A percentile compares a stretch with the other conserved stretches of the same genome.
These are phyloP conservation scores for Tetheella fluctuosa DNA, from an alignment of 2,888 invertebrate species.

Conservation along the genomic window DNA sequence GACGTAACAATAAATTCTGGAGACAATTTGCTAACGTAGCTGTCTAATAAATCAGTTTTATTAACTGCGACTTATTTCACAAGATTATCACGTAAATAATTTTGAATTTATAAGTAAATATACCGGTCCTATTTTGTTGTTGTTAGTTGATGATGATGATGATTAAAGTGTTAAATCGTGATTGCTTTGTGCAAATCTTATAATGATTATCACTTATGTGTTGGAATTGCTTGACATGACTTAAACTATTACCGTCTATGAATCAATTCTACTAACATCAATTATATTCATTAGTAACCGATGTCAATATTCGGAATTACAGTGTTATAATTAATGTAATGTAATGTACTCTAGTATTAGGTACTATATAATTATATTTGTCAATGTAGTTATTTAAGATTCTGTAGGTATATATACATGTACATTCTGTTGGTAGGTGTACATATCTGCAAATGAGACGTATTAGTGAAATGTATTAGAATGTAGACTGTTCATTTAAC, in stretches of 20 bases:
- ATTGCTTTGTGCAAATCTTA: not conserved
- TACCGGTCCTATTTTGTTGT: too few relatives aligned
- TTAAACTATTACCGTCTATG: not conserved
- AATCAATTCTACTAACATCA: not conserved
- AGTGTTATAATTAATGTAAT: not conserved
- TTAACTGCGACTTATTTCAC: not conserved
- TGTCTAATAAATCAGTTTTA: not conserved
- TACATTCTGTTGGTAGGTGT: too few relatives aligned
- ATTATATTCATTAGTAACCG: not conserved
- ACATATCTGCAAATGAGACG: slow-evolving; percentile 56
- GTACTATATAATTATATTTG: not conserved
- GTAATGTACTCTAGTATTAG: not conserved
- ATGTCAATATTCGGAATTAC: not conserved
- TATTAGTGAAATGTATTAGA: slow-evolving; percentile 66
- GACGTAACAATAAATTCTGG: not conserved
- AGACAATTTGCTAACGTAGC: not conserved
- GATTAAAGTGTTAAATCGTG: too few relatives aligned
- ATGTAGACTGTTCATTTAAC: slow-evolving; percentile 28
- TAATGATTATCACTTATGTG: not conserved
- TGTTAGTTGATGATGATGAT: too few relatives aligned
- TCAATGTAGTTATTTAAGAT: slow-evolving; percentile 4
- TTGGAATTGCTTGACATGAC: too few relatives aligned
- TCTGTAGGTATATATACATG: not conserved
- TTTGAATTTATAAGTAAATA: too few relatives aligned
- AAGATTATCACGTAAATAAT: not conserved